Evolutionary conservation across 2,797 vertebrate species (phyloP), one percentile per base, ranked within the genome.

Genomic region (Tapera naevia): DNA sequence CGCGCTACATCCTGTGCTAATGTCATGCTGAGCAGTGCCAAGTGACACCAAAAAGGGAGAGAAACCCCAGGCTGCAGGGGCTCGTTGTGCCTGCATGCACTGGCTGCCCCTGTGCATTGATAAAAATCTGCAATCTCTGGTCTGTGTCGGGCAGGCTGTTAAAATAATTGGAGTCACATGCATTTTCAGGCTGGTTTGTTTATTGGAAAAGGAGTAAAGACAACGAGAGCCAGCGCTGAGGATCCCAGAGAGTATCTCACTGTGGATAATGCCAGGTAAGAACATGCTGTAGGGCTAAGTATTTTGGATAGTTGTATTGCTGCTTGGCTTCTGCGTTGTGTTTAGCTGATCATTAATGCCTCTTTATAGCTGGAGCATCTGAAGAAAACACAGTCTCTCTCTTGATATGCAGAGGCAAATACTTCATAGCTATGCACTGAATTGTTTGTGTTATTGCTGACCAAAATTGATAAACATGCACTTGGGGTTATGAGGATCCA

Each of bases 241-340:
- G 96, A 97, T 94, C 97, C 97, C 69, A 93, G 97, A 66, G 97
- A 97, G 71, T 64, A 96, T 94, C 95, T 97, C 61, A 76, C 95
- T 33, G 89, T 96, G 1, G 89, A 80, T 67, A 83, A 94, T 94
- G 96, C 97, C 94, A 96, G 97, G 97, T 97, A 90, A 96, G 94
- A 80, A 78, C 72, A 62, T 2, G 64, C 65, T 79, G 33, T 70
- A 53, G 13, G 53, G 86, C 71, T 81, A 12, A 17, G 11, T 80
- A 32, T 79, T 95, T 80, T 75, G 88, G 70, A 88, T 28, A 11
- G 54, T 11, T 76, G 27, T 30, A 9, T 72, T 89, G 27, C 53
- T 78, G 39, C 70, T 89, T 93, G 94, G 93, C 86, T 71, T 71
- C 74, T 80, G 80, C 28, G 1, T 6, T 70, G 53, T 48, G 33